A percentile compares a stretch with the other conserved stretches of the same genome.
Conservation (phyloP, 2,888 invertebrate species). For the Sminthurinus aureus region DNA sequence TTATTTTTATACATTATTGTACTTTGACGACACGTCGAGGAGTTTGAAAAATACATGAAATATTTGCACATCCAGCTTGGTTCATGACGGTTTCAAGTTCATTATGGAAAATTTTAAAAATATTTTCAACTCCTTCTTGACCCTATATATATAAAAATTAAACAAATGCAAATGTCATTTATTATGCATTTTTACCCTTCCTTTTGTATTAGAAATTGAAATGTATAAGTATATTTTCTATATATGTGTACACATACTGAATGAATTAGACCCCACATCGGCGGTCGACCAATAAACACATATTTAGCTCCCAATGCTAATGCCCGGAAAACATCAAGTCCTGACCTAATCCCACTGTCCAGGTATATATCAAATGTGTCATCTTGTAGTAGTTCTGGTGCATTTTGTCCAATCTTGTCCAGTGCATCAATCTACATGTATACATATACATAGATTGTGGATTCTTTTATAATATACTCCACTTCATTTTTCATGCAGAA, state of each 20-base stretch:
- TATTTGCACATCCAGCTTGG: conserved; percentile 13
- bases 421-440: conserved; percentile 77
- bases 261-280: conserved; percentile 34
- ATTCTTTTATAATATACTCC: no score
- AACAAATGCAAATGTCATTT: not conserved
- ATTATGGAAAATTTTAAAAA: conserved; percentile 29
- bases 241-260: conserved; percentile 6
- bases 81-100: conserved; percentile 28
- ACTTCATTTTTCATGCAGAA: no score
- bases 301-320: conserved; percentile 88
- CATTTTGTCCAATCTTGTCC: conserved; percentile 77
- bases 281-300: conserved; percentile 65
- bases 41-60: conserved; percentile 4
- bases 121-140: conserved; percentile 29
- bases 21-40: no score
- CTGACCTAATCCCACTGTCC: conserved; percentile 85
- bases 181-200: not conserved
- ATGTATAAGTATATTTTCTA: not conserved
- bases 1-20: no score
- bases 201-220: not conserved
- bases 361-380: conserved; percentile 82
- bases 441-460: no score
- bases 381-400: conserved; percentile 46
- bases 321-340: conserved; percentile 90
- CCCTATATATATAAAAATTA: conserved; percentile 18